phyloP scores from a whole-genome alignment of 2,888 invertebrate species.

The Epinotia brunnichana region DNA sequence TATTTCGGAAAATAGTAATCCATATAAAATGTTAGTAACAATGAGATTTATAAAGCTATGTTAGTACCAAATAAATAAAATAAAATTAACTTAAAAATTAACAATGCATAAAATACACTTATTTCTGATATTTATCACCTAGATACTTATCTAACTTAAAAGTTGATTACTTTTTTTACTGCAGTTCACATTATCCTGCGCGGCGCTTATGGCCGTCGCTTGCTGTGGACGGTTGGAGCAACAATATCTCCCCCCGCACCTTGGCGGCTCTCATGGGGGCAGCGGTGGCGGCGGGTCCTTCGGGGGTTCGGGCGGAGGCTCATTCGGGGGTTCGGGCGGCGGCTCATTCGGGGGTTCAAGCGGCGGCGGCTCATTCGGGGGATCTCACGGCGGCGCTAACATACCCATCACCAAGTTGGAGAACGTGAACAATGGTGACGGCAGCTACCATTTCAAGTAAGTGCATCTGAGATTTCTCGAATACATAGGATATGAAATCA shows the following conservation, averaged over 20 bases:
- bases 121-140: too few relatives aligned
- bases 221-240: slow-evolving; percentile 70
- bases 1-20: too few relatives aligned
- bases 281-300: slow-evolving; percentile 54
- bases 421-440: slow-evolving; percentile 86
- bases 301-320: slow-evolving; percentile 46
- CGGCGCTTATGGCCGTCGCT: slow-evolving; percentile 65
- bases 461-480: slow-evolving; percentile 31
- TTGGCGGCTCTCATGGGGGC: slow-evolving; percentile 45
- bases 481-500: neutral
- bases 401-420: slow-evolving; percentile 85
- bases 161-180: slow-evolving; percentile 20
- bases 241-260: slow-evolving; percentile 64
- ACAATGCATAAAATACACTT: too few relatives aligned
- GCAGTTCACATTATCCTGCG: slow-evolving; percentile 54
- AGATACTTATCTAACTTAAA: too few relatives aligned
- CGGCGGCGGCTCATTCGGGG: slow-evolving; percentile 64
- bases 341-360: slow-evolving; percentile 56
- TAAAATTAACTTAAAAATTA: too few relatives aligned
- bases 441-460: slow-evolving; percentile 86
- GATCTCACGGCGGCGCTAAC: slow-evolving; percentile 68
- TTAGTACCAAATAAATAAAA: too few relatives aligned
- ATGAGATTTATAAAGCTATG: too few relatives aligned
- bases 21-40: too few relatives aligned
- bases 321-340: slow-evolving; percentile 48